Conservation (phyloP, 2,888 invertebrate genomes). For the Cantharis flavilabris region DNA sequence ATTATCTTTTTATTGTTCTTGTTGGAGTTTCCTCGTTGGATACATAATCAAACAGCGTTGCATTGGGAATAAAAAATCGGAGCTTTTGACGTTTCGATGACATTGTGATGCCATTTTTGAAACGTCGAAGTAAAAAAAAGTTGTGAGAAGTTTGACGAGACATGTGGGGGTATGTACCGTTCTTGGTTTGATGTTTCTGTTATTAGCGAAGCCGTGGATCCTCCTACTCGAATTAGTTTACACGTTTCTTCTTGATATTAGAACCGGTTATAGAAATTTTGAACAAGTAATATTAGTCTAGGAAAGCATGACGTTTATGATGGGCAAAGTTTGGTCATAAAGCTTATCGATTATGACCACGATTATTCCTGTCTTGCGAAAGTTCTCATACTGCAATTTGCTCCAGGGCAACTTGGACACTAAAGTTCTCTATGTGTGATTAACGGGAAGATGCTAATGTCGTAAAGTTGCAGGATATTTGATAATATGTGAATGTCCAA, state of each 20-base stretch:
- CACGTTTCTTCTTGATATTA: conserved; percentile 7
- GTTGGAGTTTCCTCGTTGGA: neutral
- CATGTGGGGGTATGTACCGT: neutral
- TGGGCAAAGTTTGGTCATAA: conserved; percentile 35
- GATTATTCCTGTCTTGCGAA: conserved; percentile 31
- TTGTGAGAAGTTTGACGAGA: neutral
- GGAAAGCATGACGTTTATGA: conserved; percentile 27
- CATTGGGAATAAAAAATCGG: neutral
- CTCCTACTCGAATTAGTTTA: neutral
- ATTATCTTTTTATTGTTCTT: neutral
- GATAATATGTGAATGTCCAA: conserved; percentile 33
- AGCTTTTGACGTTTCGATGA: neutral
- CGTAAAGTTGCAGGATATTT: conserved; percentile 35
- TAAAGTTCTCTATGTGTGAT: conserved; percentile 30
- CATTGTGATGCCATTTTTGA: neutral
- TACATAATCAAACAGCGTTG: neutral
- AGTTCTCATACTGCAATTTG: conserved; percentile 25
- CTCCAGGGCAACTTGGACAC: conserved; percentile 28
- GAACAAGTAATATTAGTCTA: conserved; percentile 17
- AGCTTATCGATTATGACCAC: conserved; percentile 38
- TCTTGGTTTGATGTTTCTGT: neutral
- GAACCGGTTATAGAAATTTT: conserved; percentile 16
- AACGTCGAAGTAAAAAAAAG: neutral
- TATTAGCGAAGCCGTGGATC: neutral
- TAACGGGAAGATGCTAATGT: conserved; percentile 37